phyloP scores from a whole-genome alignment of 2,888 invertebrate species.

The Tinea pellionella region DNA sequence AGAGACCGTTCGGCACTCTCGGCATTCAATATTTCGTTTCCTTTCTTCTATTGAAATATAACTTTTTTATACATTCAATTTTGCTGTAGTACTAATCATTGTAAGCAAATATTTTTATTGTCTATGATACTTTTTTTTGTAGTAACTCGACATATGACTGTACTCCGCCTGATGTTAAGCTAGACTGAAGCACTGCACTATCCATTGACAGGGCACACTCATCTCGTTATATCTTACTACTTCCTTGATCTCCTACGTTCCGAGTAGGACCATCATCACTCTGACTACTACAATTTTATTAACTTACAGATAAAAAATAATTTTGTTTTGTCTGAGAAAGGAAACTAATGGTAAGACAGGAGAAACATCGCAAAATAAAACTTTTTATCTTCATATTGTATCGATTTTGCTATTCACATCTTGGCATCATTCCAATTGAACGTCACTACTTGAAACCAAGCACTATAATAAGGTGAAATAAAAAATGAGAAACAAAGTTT shows the following conservation, averaged over 20 bases:
- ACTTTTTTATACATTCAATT: background rate
- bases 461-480: background rate
- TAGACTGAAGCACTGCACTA: too few relatives aligned
- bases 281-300: too few relatives aligned
- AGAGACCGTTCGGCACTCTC: background rate
- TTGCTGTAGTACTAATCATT: background rate
- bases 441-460: background rate
- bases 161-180: too few relatives aligned
- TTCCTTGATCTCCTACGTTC: too few relatives aligned
- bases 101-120: background rate
- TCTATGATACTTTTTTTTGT: background rate
- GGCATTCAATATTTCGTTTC: background rate
- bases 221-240: too few relatives aligned
- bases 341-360: background rate
- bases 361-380: background rate
- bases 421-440: background rate
- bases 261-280: too few relatives aligned
- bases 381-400: background rate
- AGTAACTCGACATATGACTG: too few relatives aligned
- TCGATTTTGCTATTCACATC: background rate
- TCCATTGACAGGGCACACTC: too few relatives aligned
- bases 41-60: background rate
- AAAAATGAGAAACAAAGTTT: slow-evolving; percentile 18
- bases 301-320: too few relatives aligned
- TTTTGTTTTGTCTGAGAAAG: background rate